These are phyloP conservation scores for Poeciliopsis paucimaculata DNA, from an alignment of 2,797 vertebrate genomes.

Conservation along the genomic window DNA sequence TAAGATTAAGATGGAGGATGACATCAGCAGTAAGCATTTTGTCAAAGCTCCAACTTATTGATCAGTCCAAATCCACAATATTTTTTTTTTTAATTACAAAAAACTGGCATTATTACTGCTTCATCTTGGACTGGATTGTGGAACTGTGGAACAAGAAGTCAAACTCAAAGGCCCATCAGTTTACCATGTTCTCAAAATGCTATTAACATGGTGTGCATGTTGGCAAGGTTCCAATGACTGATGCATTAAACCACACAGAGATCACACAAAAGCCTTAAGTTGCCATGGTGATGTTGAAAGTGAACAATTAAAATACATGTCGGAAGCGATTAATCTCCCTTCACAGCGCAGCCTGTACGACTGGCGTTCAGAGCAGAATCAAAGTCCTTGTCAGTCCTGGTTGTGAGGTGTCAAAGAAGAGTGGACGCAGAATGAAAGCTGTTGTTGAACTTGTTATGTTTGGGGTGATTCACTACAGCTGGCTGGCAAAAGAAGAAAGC, in stretches of 20 bases:
- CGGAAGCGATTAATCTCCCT: neutral
- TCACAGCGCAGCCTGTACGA: neutral
- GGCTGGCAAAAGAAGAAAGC: slow-evolving; percentile 32
- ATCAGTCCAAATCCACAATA: neutral
- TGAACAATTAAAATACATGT: slow-evolving; percentile 2
- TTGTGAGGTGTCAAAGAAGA: neutral
- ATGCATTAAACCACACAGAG: neutral
- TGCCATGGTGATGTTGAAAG: neutral
- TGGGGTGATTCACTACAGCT: slow-evolving; percentile 33
- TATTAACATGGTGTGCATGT: neutral
- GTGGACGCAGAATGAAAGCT: slow-evolving; percentile 7
- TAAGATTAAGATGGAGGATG: neutral
- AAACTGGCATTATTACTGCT: neutral
- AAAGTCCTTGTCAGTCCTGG: neutral
- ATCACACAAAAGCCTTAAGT: neutral
- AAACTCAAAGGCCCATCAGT: neutral
- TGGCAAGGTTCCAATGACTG: neutral
- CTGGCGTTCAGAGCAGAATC: neutral
- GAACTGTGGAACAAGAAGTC: neutral
- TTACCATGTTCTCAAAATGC: neutral
- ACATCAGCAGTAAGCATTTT: neutral
- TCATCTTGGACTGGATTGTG: neutral
- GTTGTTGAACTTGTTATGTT: slow-evolving; percentile 11
- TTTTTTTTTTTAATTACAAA: neutral
- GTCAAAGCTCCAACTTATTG: neutral